Percentiles rank a stretch among this genome's conserved stretches.
Evolutionary conservation across 1,140 invertebrate species (phyloP).

Genomic region (Saccostrea cuccullata): DNA sequence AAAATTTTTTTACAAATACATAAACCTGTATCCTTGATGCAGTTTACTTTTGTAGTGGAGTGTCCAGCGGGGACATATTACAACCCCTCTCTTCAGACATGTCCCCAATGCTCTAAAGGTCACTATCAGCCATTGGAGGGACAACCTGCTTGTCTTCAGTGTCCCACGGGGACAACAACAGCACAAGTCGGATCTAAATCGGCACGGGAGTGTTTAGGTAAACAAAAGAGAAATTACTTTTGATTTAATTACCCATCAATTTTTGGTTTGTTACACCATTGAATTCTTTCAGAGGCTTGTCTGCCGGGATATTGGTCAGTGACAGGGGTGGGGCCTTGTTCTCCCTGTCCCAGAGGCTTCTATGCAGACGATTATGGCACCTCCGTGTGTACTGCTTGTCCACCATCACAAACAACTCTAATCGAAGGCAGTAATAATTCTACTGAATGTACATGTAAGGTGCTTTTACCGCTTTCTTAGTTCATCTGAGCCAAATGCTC

Average conservation of each 20-base stretch:
- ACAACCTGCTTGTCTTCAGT: background rate
- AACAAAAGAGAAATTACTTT: background rate
- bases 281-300: background rate
- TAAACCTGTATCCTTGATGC: too few relatives aligned
- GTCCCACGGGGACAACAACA: background rate
- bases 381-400: background rate
- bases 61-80: constrained; percentile 29
- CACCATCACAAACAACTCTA: constrained; percentile 20
- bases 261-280: background rate
- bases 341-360: background rate
- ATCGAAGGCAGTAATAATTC: background rate
- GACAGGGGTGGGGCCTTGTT: constrained; percentile 3
- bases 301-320: background rate
- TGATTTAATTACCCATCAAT: background rate
- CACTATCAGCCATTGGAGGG: constrained; percentile 6
- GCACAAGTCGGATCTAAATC: background rate
- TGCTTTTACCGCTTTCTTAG: background rate
- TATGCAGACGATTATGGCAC: background rate
- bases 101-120: constrained; percentile 16
- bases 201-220: background rate
- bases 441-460: constrained; percentile 22
- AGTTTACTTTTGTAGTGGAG: background rate
- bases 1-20: too few relatives aligned
- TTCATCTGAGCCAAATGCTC: too few relatives aligned
- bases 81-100: background rate